A percentile compares a stretch with the other conserved stretches of the same genome.
Evolutionary conservation across 2,113 vertebrate genomes (phyloP).

Genomic region (Caranx ignobilis): DNA sequence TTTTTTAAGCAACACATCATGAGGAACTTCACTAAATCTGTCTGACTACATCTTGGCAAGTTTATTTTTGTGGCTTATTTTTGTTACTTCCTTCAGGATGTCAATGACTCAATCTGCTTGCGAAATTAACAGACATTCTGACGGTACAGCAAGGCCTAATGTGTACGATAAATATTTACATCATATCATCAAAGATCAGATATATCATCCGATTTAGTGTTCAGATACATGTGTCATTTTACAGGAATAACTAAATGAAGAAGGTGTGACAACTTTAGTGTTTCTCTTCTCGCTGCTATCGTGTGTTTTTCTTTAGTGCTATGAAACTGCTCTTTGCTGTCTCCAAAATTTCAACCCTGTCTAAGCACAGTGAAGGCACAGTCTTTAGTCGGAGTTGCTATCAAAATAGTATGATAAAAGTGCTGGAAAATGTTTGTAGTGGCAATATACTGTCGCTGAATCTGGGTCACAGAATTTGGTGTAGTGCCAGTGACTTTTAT

Average conservation of each 20-base stretch:
- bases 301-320: background rate
- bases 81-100: background rate
- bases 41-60: background rate
- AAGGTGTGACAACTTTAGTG: background rate
- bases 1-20: background rate
- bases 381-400: background rate
- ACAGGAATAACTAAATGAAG: background rate
- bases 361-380: background rate
- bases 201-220: background rate
- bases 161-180: too few relatives aligned
- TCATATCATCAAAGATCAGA: too few relatives aligned
- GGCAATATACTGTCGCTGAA: background rate
- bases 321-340: background rate
- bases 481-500: background rate
- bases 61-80: background rate
- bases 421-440: background rate
- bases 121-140: background rate
- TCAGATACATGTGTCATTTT: background rate
- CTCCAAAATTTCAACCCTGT: background rate
- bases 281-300: background rate
- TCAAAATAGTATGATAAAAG: background rate
- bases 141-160: background rate
- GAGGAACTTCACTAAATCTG: background rate
- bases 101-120: too few relatives aligned
- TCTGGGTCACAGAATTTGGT: background rate